Base-by-base conservation (phyloP, 2,797 vertebrate species). In the Lepus townsendii region DNA sequence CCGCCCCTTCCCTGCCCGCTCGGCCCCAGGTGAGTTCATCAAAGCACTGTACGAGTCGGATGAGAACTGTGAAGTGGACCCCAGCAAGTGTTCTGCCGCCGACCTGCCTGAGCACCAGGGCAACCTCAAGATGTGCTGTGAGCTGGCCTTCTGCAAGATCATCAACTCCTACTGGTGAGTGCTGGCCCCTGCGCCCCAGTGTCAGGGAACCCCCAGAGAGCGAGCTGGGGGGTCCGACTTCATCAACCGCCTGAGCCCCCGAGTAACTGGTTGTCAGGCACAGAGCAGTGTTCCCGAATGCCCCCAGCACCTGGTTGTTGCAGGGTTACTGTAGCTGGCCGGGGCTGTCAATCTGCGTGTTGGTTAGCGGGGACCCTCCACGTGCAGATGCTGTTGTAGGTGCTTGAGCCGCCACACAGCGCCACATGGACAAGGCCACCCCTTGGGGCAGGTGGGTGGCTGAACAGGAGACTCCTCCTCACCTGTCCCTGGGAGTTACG, bases 81-180 rank as follows among this genome's bases (percentile, higher is more conserved):
- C 99, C 3, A 99, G 98, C 97, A 99, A 99, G 96, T 99, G 99
- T 96, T 99, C 99, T 0, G 98, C 99, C 0, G 98, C 99, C 0
- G 99, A 99, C 96, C 99, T 99, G 73, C 98, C 97, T 0, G 99
- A 99, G 57, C 99, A 99, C 96, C 99, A 99, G 98, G 99, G 99
- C 97, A 99, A 99, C 98, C 98, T 99, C 97, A 99, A 99, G 97
- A 99, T 99, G 99, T 99, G 99, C 98, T 99, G 99, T 0, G 99
- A 99, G 95, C 98, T 99, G 97, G 99, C 99, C 90, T 99, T 99
- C 98, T 99, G 99, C 99, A 99, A 99, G 98, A 99, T 99, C 98
- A 99, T 99, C 98, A 99, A 99, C 98, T 99, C 99, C 85, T 99
- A 99, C 98, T 99, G 99, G 99, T 99, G 90, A 97, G 98, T 98